Conservation (phyloP, 1,140 invertebrate species). For the Thaumetopoea pityocampa region DNA sequence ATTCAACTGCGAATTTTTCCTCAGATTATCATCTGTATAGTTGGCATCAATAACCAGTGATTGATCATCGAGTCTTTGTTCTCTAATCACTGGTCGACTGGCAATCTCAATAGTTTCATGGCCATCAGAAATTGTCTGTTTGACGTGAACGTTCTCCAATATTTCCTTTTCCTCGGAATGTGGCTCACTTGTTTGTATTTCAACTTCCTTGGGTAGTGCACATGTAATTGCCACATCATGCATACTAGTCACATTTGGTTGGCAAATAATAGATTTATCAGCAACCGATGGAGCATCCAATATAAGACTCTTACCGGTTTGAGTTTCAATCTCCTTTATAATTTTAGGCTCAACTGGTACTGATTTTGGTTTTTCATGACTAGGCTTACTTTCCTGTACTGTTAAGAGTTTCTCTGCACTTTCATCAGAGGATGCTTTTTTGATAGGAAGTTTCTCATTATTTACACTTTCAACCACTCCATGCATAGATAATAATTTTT, state of each 20-base stretch:
- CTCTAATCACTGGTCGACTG: slow-evolving; percentile 77
- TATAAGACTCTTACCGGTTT: slow-evolving; percentile 77
- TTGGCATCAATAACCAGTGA: slow-evolving; percentile 84
- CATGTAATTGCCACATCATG: slow-evolving; percentile 72
- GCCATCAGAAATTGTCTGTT: slow-evolving; percentile 80
- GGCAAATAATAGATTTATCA: slow-evolving; percentile 63
- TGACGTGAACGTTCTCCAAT: slow-evolving; percentile 83
- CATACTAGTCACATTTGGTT: slow-evolving; percentile 44
- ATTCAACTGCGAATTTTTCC: slow-evolving; percentile 78
- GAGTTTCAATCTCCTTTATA: slow-evolving; percentile 70
- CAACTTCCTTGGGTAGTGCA: slow-evolving; percentile 73
- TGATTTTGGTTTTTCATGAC: slow-evolving; percentile 8
- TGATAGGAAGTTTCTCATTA: no score
- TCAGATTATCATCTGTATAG: slow-evolving; percentile 77
- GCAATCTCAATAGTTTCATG: slow-evolving; percentile 88
- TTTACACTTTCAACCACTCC: slow-evolving; percentile 15
- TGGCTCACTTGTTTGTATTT: slow-evolving; percentile 79
- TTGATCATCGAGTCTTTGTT: slow-evolving; percentile 72
- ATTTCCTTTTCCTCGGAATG: slow-evolving; percentile 44
- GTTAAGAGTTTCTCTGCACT: slow-evolving; percentile 22
- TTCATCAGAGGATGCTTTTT: slow-evolving; percentile 22
- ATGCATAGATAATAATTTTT: no score
- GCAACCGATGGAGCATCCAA: slow-evolving; percentile 45
- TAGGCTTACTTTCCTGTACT: slow-evolving; percentile 24
- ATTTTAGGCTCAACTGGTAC: slow-evolving; percentile 15